Conservation (phyloP, 2,797 vertebrate species). For the Sphenodon punctatus region DNA sequence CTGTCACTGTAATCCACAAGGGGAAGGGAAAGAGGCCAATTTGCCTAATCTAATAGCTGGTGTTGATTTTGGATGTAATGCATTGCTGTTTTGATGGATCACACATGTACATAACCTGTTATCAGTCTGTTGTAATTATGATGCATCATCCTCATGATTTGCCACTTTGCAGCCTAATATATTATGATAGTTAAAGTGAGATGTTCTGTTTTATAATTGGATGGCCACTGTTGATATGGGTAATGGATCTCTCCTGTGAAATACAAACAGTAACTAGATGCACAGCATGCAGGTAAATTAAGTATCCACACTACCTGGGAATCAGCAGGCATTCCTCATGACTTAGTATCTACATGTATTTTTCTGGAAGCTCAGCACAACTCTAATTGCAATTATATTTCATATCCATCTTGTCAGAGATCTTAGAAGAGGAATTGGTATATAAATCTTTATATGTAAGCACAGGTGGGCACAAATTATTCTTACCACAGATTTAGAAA, state of each 20-base stretch:
- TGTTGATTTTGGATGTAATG: constrained; percentile 21
- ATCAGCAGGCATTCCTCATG: constrained; percentile 72
- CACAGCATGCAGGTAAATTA: constrained; percentile 76
- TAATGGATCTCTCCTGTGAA: constrained; percentile 71
- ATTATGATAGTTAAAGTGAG: constrained; percentile 59
- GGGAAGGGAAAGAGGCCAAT: constrained; percentile 14
- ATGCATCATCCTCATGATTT: constrained; percentile 65
- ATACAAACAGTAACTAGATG: constrained; percentile 71
- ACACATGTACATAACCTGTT: constrained; percentile 3
- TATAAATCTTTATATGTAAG: constrained; percentile 63
- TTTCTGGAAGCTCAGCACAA: constrained; percentile 72
- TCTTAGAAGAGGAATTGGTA: constrained; percentile 44
- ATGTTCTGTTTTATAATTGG: constrained; percentile 71
- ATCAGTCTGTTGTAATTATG: constrained; percentile 61
- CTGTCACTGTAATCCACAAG: constrained; percentile 34
- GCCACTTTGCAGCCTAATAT: constrained; percentile 45
- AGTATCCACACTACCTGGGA: constrained; percentile 67
- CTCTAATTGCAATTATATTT: constrained; percentile 78
- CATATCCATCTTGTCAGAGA: constrained; percentile 65
- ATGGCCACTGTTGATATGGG: constrained; percentile 67
- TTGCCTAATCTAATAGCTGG: constrained; percentile 24
- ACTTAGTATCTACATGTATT: constrained; percentile 65
- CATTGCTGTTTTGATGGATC: constrained; percentile 43
- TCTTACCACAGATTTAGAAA: constrained; percentile 32
- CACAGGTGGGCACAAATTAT: constrained; percentile 31